These are phyloP conservation scores for Chaetops frenatus DNA, from an alignment of 2,113 vertebrate genomes.

Conservation along the genomic window DNA sequence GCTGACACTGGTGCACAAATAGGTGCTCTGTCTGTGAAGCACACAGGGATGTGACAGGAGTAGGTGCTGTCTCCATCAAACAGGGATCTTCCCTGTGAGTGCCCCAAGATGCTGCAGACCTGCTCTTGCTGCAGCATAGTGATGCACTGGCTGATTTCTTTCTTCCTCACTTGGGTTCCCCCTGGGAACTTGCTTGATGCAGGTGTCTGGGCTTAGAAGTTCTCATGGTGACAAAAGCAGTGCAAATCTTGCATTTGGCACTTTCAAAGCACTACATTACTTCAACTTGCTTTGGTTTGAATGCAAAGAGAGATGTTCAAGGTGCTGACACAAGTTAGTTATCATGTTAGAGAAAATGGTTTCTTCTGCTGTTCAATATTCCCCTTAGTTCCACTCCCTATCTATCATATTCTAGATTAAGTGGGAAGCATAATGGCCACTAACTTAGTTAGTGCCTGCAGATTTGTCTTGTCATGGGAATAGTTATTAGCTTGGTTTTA, in stretches of 20 bases:
- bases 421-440: neutral
- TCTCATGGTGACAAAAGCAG: neutral
- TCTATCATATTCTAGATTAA: conserved; percentile 5
- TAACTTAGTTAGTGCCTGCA: conserved; percentile 17
- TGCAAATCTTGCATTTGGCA: neutral
- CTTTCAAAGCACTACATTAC: neutral
- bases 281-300: neutral
- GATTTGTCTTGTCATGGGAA: conserved; percentile 13
- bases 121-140: rapidly evolving
- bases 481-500: conserved; percentile 28
- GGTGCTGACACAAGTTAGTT: neutral
- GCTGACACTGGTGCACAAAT: neutral
- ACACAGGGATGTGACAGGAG: neutral
- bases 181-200: neutral
- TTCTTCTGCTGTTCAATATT: neutral
- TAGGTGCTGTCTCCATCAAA: neutral
- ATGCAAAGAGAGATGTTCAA: neutral
- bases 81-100: neutral
- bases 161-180: neutral
- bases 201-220: neutral
- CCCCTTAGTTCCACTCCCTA: neutral
- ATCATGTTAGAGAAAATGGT: neutral
- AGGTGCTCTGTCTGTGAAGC: neutral
- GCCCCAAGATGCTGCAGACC: neutral
- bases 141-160: neutral